Percentiles rank a stretch among this genome's conserved stretches.
Evolutionary conservation across 1,140 invertebrate species (phyloP).

Genomic region (Diorhabda carinulata): DNA sequence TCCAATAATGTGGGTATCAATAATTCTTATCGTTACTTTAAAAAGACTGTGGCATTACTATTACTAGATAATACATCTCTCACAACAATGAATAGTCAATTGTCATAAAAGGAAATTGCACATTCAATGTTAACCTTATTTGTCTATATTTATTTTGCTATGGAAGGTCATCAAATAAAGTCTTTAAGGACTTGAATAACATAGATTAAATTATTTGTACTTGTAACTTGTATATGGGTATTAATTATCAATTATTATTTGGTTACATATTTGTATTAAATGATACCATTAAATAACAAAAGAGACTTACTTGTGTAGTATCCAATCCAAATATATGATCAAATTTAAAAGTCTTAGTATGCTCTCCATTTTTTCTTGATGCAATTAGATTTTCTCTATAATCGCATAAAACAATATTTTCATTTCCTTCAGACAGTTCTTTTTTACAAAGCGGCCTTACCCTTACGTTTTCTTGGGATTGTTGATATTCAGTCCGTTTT

Average conservation of each 20-base stretch:
- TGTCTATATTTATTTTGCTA: too few species aligned
- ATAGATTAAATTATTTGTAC: background rate
- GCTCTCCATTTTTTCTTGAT: conserved; percentile 69
- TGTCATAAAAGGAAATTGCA: too few species aligned
- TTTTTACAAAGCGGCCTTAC: conserved; percentile 80
- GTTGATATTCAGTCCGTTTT: conserved; percentile 5
- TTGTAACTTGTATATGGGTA: background rate
- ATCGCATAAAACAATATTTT: conserved; percentile 72
- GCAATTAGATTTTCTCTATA: conserved; percentile 67
- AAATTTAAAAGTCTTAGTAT: conserved; percentile 83
- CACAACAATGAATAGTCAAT: too few species aligned
- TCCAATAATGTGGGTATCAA: too few species aligned
- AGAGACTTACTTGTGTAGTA: conserved; percentile 68
- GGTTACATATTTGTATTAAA: too few species aligned
- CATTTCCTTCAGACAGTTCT: conserved; percentile 66
- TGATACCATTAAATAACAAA: background rate
- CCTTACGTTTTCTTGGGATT: conserved; percentile 61
- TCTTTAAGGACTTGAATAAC: conserved; percentile 8
- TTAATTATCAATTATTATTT: background rate
- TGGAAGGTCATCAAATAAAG: background rate
- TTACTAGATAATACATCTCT: too few species aligned
- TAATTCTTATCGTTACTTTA: too few species aligned
- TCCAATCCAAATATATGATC: conserved; percentile 87
- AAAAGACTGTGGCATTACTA: too few species aligned
- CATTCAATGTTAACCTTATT: too few species aligned